Evolutionary conservation across 92 coral and sea anemone species (phyloP).

Genomic region (Porites cylindrica): DNA sequence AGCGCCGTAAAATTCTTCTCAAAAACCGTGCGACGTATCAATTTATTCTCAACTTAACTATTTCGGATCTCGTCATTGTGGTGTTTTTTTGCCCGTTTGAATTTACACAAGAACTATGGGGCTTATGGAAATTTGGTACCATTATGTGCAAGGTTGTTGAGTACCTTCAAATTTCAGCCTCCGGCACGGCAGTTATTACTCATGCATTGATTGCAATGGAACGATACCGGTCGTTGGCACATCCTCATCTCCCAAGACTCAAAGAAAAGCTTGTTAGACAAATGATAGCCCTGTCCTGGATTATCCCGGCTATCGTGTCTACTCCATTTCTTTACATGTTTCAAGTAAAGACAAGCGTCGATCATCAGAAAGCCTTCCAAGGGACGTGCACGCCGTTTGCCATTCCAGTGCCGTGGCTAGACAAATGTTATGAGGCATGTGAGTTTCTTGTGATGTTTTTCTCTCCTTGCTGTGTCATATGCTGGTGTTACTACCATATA

Average conservation of each 20-base stretch:
- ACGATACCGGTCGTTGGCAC: conserved; percentile 73
- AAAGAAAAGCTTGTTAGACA: conserved; percentile 53
- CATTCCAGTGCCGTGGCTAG: conserved; percentile 60
- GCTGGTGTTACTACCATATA: conserved; percentile 75
- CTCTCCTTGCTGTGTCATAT: conserved; percentile 65
- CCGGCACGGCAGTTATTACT: conserved; percentile 65
- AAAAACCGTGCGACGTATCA: conserved; percentile 49
- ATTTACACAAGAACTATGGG: conserved; percentile 39
- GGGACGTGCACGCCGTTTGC: conserved; percentile 61
- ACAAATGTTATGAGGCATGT: conserved; percentile 62
- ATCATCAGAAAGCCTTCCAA: neutral
- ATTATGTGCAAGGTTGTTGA: conserved; percentile 69
- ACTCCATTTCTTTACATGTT: conserved; percentile 65
- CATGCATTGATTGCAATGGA: conserved; percentile 81
- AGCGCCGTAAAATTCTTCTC: conserved; percentile 20
- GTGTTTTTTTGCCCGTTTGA: conserved; percentile 62
- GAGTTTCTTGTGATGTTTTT: conserved; percentile 56
- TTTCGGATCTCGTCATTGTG: conserved; percentile 61
- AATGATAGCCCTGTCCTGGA: conserved; percentile 70
- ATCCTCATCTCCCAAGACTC: conserved; percentile 62
- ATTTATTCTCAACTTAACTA: conserved; percentile 34
- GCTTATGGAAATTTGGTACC: conserved; percentile 67
- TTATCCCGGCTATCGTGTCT: conserved; percentile 43
- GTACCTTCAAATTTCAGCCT: conserved; percentile 64
- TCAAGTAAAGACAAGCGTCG: neutral